phyloP scores from a whole-genome alignment of 2,797 vertebrate genomes.

The Danio choprae region DNA sequence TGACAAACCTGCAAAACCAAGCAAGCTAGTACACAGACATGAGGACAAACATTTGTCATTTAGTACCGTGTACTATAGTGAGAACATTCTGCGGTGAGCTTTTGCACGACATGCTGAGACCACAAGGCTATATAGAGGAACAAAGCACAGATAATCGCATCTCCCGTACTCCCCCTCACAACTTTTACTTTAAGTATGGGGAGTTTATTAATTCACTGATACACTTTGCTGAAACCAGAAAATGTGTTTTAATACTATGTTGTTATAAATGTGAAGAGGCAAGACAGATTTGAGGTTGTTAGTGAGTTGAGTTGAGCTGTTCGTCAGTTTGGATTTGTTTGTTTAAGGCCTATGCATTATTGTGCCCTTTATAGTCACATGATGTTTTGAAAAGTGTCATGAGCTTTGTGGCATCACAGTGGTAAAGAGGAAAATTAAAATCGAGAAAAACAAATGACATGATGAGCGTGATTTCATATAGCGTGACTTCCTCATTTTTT shows the following conservation, averaged over 20 bases:
- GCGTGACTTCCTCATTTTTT: conserved; percentile 46
- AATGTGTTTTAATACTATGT: background rate
- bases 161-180: background rate
- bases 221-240: conserved; percentile 6
- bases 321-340: background rate
- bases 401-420: conserved; percentile 24
- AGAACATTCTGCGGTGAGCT: conserved; percentile 54
- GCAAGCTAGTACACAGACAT: background rate
- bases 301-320: background rate
- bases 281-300: background rate
- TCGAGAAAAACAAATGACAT: conserved; percentile 30
- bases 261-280: background rate
- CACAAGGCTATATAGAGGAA: conserved; percentile 45
- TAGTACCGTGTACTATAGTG: conserved; percentile 7
- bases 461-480: conserved; percentile 22
- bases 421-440: conserved; percentile 22
- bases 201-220: background rate
- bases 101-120: conserved; percentile 52
- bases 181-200: background rate
- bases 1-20: conserved; percentile 31
- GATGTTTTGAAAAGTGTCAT: conserved; percentile 44
- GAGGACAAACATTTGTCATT: background rate
- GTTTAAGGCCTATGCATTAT: conserved; percentile 7
- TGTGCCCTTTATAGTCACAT: conserved; percentile 5
- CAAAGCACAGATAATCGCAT: background rate